phyloP scores from a whole-genome alignment of 2,113 vertebrate species.

The Eptesicus fuscus region DNA sequence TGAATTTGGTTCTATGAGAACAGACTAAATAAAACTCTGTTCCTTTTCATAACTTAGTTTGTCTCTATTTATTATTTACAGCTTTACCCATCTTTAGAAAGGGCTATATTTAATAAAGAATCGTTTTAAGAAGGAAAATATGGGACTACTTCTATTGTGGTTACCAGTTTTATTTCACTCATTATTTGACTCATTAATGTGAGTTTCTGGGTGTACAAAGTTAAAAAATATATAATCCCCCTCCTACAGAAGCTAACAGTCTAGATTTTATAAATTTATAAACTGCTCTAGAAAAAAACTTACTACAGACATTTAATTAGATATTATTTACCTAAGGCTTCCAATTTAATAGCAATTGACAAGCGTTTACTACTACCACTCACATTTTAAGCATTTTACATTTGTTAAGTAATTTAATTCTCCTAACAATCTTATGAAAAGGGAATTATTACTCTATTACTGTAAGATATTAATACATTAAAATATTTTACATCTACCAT shows the following conservation, averaged over 20 bases:
- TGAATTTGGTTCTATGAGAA: neutral
- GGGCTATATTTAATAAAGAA: neutral
- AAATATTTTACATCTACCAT: neutral
- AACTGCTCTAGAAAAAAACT: neutral
- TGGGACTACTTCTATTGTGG: neutral
- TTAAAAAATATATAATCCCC: neutral
- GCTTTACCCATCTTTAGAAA: neutral
- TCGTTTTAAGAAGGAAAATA: neutral
- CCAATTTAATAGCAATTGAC: neutral
- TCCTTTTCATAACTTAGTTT: neutral
- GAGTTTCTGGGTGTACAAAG: neutral
- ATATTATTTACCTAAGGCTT: neutral
- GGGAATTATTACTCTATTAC: neutral
- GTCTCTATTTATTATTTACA: constrained; percentile 8
- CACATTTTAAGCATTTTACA: neutral
- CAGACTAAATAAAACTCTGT: neutral
- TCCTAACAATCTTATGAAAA: neutral
- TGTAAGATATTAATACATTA: neutral
- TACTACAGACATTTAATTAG: neutral
- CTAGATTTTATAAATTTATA: neutral
- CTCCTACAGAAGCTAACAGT: neutral
- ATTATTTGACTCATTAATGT: neutral
- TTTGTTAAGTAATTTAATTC: neutral
- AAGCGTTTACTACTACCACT: neutral
- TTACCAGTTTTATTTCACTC: neutral